Evolutionary conservation across 1,140 invertebrate species (phyloP), one percentile per base, ranked within the genome.

Genomic region (Mylabris phalerata): DNA sequence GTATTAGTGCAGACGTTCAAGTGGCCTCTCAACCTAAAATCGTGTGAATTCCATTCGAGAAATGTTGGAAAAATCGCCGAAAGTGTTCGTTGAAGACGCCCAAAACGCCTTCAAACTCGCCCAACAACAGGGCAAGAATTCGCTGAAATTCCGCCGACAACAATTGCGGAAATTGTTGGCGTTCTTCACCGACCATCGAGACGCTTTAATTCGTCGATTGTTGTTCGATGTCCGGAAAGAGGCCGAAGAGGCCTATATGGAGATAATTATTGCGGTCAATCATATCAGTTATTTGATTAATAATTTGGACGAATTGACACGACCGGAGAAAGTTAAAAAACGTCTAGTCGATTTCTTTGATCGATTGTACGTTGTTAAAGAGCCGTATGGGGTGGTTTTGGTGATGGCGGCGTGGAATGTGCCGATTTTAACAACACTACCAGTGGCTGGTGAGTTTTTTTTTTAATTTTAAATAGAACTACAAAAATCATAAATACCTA

Each of bases 351-450:
- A 61, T 11, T 38, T 48, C 27, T 43, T 64, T 7, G 62, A 64
- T 41, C 47, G 49, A n/a, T 11, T 62, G 4, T 64, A 64, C 41
- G 48, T 64, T 3, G 43, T 59, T 13, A 54, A 64, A 10, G 62
- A 64, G n/a, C 62, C 62, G 10, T 62, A 56, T 25, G 90, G 90
- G 26, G 87, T 92, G 13, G 85, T 87, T 4, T 78, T 98, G 1
- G 79, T 98, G 1, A 89, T 98, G 41, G 90, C 92, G 4, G 86
- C 95, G 0, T 98, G 95, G 95, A 99, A 98, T 78, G 98, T 98
- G 76, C 96, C 96, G 0, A 66, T 98, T 26, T 75, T 98, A 50
- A 75, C 84, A 2, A 62, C 98, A 4, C 67, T 80, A n/a, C 87
- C 88, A 32, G 50, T 72, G 4, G 59, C 67, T 51, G 64, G 64